Conservation (phyloP, 2,888 invertebrate species). For the Euplexia lucipara region DNA sequence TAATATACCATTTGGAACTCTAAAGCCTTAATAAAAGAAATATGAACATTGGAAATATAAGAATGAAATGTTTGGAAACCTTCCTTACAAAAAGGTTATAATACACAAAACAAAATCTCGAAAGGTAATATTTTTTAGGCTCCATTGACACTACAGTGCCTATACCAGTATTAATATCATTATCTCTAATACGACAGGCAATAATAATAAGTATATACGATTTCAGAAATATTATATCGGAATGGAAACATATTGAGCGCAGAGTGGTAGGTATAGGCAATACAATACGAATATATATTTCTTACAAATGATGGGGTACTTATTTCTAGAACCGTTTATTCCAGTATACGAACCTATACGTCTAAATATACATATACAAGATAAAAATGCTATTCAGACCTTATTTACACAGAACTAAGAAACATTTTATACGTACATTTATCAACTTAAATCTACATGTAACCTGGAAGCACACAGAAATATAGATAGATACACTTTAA, state of each 20-base stretch:
- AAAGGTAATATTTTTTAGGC: conserved; percentile 40
- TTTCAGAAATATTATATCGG: conserved; percentile 11
- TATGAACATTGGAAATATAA: neutral
- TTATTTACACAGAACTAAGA: conserved; percentile 85
- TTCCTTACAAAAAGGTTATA: conserved; percentile 1
- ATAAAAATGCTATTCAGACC: conserved; percentile 86
- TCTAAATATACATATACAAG: conserved; percentile 77
- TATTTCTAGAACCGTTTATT: conserved; percentile 54
- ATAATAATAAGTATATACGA: conserved; percentile 37
- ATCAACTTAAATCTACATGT: conserved; percentile 76
- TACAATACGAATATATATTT: conserved; percentile 25
- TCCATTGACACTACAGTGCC: conserved; percentile 24
- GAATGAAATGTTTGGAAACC: neutral
- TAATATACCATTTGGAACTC: conserved; percentile 3
- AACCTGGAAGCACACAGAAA: conserved; percentile 90
- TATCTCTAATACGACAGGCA: conserved; percentile 3
- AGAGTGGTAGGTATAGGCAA: conserved; percentile 26
- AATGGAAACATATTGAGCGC: conserved; percentile 39
- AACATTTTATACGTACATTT: conserved; percentile 66
- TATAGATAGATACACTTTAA: conserved; percentile 73
- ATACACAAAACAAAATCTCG: too few species aligned
- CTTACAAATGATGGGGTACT: conserved; percentile 52
- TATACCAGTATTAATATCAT: conserved; percentile 6
- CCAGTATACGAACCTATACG: conserved; percentile 62
- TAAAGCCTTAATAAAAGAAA: neutral